Evolutionary conservation across 2,113 vertebrate species (phyloP).

Genomic region (Vidua chalybeata): DNA sequence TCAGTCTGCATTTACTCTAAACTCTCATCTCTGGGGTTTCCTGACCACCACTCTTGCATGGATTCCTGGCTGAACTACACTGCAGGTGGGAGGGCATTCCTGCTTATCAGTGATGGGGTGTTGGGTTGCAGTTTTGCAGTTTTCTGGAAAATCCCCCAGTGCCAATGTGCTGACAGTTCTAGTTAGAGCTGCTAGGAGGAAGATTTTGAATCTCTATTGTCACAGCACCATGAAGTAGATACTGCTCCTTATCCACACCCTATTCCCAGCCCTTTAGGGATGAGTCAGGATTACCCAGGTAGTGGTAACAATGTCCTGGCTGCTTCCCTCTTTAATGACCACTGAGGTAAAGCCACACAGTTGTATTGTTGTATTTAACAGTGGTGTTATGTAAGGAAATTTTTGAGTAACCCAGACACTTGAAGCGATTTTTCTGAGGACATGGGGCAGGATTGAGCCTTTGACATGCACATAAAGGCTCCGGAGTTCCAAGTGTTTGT

Average conservation of each 20-base stretch:
- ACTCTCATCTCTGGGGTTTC: neutral
- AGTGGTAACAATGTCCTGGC: neutral
- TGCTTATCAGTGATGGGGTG: neutral
- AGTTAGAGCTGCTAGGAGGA: slow-evolving; percentile 4
- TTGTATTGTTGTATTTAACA: neutral
- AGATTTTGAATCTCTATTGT: neutral
- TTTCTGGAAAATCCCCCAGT: neutral
- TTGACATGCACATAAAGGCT: neutral
- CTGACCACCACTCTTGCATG: neutral
- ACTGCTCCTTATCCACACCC: neutral
- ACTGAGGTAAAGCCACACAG: neutral
- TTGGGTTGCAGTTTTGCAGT: neutral
- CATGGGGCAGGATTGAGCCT: neutral
- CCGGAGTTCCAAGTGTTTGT: neutral
- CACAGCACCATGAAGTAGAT: neutral
- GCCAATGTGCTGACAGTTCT: neutral
- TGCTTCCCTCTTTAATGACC: neutral
- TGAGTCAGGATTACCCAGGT: neutral
- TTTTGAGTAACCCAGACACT: neutral
- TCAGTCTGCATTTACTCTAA: neutral
- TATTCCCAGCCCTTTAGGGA: neutral
- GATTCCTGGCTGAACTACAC: neutral
- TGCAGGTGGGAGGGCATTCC: neutral
- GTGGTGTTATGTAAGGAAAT: neutral
- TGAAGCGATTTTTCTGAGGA: neutral